Evolutionary conservation across 2,113 vertebrate genomes (phyloP).

Genomic region (Steatornis caripensis): DNA sequence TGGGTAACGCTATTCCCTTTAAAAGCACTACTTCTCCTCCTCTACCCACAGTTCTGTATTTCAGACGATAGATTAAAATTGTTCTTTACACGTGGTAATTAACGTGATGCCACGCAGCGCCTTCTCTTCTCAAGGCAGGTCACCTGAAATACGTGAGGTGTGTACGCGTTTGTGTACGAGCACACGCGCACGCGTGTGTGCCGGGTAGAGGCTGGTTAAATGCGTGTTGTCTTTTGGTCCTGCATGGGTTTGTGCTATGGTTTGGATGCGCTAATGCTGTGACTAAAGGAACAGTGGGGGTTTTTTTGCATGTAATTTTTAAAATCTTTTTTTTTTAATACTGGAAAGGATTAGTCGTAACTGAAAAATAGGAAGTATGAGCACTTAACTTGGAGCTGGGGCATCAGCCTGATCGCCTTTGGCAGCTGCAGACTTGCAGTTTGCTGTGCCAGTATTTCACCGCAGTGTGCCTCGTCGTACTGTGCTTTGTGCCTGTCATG

Average conservation of each 20-base stretch:
- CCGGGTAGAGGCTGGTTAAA: not conserved
- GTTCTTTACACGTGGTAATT: no score
- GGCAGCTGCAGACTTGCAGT: not conserved
- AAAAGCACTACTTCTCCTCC: not conserved
- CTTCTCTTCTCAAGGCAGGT: not conserved
- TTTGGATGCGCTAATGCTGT: not conserved
- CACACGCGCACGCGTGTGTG: rapidly evolving
- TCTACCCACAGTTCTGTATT: not conserved
- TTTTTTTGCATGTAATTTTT: not conserved
- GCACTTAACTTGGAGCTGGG: not conserved
- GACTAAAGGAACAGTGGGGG: not conserved
- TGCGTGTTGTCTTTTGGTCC: no score
- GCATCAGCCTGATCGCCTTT: not conserved
- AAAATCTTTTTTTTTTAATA: no score
- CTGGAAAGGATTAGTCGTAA: not conserved
- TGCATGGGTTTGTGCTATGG: not conserved
- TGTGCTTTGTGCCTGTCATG: not conserved
- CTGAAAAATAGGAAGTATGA: not conserved
- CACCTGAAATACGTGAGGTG: not conserved
- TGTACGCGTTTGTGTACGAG: not conserved
- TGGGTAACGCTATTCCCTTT: rapidly evolving
- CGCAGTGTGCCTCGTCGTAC: rapidly evolving
- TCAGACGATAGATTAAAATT: not conserved
- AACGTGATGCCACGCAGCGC: not conserved
- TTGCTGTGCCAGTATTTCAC: no score